Percentiles rank a stretch among this genome's conserved stretches.
phyloP scores from a whole-genome alignment of 2,888 invertebrate species.

The Empis livida region DNA sequence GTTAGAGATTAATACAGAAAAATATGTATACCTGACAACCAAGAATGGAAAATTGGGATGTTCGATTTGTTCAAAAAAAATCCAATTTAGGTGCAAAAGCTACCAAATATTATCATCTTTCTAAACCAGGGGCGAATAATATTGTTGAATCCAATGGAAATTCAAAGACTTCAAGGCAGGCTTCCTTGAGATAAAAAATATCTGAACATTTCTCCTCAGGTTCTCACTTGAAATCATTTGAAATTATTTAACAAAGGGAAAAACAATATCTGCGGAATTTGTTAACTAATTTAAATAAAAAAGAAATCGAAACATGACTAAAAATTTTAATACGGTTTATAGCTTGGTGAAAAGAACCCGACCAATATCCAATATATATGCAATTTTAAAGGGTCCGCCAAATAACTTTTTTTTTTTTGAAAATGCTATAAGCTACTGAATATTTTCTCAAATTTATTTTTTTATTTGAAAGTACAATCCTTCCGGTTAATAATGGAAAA shows the following conservation, averaged over 20 bases:
- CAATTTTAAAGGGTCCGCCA: too few species aligned
- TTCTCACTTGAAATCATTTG: neutral
- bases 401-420: too few species aligned
- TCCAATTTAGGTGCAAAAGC: neutral
- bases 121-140: neutral
- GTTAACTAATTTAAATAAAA: neutral
- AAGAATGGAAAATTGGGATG: neutral
- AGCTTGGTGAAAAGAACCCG: neutral
- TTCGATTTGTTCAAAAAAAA: neutral
- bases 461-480: too few species aligned
- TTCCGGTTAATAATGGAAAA: too few species aligned
- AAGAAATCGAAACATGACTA: neutral
- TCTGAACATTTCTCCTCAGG: neutral
- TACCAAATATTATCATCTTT: neutral
- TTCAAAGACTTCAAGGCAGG: neutral
- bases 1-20: neutral
- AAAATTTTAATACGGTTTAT: neutral
- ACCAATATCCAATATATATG: neutral
- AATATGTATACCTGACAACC: neutral
- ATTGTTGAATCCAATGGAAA: neutral
- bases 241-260: neutral
- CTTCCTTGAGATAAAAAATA: neutral
- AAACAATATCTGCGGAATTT: neutral
- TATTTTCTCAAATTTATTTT: too few species aligned
- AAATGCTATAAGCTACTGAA: too few species aligned